A percentile compares a stretch with the other conserved stretches of the same genome.
Conservation (phyloP, 2,797 vertebrate species). For the Microcaecilia unicolor region DNA sequence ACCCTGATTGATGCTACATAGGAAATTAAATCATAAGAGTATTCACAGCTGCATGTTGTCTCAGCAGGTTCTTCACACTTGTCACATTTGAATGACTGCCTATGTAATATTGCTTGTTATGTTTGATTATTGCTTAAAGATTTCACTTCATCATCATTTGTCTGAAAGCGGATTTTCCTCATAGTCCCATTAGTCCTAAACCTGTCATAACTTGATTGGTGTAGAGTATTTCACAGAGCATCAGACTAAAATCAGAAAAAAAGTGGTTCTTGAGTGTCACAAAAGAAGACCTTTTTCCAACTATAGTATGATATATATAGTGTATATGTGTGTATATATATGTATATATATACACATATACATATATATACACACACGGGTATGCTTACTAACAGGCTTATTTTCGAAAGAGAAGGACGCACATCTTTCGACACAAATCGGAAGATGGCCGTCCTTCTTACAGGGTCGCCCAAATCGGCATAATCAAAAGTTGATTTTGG, state of each 20-base stretch:
- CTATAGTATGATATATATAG: not conserved
- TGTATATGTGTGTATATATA: not conserved
- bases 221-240: constrained; percentile 9
- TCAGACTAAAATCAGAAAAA: constrained; percentile 4
- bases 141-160: constrained; percentile 62
- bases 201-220: constrained; percentile 21
- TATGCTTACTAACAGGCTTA: too few relatives aligned
- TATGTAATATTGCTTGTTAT: constrained; percentile 37
- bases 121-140: constrained; percentile 53
- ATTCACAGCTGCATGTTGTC: constrained; percentile 23
- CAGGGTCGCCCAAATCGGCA: too few relatives aligned
- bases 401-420: too few relatives aligned
- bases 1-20: constrained; percentile 47
- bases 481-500: too few relatives aligned
- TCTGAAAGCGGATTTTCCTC: constrained; percentile 30
- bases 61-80: constrained; percentile 40
- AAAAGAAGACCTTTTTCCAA: not conserved
- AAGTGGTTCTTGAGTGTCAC: not conserved
- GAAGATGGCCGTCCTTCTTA: too few relatives aligned
- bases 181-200: constrained; percentile 37
- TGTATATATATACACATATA: not conserved
- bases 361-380: not conserved
- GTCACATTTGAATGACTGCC: constrained; percentile 50
- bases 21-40: constrained; percentile 58
- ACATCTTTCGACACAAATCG: too few relatives aligned